A percentile compares a stretch with the other conserved stretches of the same genome.
These are phyloP conservation scores for Pycnonotus jocosus DNA, from an alignment of 2,113 vertebrate species.

Conservation along the genomic window DNA sequence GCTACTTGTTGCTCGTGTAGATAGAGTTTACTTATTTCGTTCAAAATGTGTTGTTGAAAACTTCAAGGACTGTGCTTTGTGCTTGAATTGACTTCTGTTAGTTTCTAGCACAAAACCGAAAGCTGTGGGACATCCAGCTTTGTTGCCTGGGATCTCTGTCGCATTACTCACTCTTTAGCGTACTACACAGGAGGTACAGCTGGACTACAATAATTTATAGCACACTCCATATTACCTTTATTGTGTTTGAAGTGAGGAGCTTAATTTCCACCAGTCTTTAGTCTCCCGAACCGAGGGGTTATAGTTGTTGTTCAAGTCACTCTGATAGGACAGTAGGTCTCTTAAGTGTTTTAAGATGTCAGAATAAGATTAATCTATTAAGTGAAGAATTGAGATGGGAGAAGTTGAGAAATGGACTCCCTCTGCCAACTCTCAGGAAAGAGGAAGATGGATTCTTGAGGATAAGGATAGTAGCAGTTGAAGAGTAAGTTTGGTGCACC, in stretches of 20 bases:
- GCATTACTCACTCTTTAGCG: background rate
- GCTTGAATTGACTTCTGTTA: background rate
- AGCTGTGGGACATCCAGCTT: background rate
- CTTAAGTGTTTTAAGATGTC: background rate
- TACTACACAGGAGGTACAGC: background rate
- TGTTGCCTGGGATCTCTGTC: background rate
- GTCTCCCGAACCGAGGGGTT: fast-evolving
- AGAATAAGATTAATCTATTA: background rate
- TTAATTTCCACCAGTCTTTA: background rate
- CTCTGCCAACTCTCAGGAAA: background rate
- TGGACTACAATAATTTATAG: background rate
- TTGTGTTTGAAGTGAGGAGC: background rate
- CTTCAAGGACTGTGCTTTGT: background rate
- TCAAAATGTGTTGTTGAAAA: background rate
- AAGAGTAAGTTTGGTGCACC: background rate
- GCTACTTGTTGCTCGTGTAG: background rate
- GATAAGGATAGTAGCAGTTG: background rate
- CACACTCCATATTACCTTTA: fast-evolving
- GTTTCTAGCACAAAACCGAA: background rate
- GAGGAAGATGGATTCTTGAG: background rate
- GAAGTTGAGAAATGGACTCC: background rate
- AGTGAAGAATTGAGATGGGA: background rate
- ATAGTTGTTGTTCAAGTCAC: background rate
- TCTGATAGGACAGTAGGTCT: background rate
- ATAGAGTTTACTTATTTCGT: background rate